Conservation (phyloP, 2,888 invertebrate species). For the Buathra laborator region DNA sequence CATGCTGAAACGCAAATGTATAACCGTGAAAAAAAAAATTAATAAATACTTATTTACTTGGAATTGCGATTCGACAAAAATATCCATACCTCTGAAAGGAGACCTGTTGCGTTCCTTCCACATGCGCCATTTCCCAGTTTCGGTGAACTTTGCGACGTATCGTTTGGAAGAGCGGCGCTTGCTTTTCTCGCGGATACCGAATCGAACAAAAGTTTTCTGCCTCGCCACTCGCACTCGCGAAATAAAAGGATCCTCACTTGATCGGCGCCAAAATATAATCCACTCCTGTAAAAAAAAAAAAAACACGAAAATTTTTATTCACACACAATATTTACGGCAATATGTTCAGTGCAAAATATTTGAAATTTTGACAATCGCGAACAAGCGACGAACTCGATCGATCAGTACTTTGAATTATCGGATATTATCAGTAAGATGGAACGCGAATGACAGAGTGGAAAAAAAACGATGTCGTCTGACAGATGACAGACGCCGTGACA, state of each 20-base stretch:
- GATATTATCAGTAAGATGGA: background rate
- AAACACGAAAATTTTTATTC: background rate
- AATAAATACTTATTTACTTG: background rate
- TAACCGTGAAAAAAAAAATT: background rate
- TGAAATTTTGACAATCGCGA: background rate
- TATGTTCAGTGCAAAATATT: background rate
- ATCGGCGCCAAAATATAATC: slow-evolving; percentile 89
- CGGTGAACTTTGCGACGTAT: slow-evolving; percentile 40
- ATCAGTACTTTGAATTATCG: background rate
- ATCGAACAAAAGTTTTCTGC: slow-evolving; percentile 93
- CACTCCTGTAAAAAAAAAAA: slow-evolving; percentile 84
- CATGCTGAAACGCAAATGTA: slow-evolving; percentile 86
- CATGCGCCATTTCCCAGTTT: slow-evolving; percentile 86
- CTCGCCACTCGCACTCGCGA: slow-evolving; percentile 94
- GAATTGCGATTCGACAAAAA: background rate
- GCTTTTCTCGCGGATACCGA: slow-evolving; percentile 90
- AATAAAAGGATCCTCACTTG: slow-evolving; percentile 94
- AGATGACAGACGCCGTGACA: slow-evolving; percentile 12
- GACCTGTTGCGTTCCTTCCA: slow-evolving; percentile 84
- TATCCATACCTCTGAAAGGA: slow-evolving; percentile 63
- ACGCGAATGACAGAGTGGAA: background rate
- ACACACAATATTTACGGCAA: background rate
- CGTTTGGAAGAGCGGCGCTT: slow-evolving; percentile 75
- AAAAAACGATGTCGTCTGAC: background rate
- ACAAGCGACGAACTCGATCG: background rate